Base-by-base conservation (phyloP, 1,140 invertebrate species). In the Scaptodrosophila lebanonensis region DNA sequence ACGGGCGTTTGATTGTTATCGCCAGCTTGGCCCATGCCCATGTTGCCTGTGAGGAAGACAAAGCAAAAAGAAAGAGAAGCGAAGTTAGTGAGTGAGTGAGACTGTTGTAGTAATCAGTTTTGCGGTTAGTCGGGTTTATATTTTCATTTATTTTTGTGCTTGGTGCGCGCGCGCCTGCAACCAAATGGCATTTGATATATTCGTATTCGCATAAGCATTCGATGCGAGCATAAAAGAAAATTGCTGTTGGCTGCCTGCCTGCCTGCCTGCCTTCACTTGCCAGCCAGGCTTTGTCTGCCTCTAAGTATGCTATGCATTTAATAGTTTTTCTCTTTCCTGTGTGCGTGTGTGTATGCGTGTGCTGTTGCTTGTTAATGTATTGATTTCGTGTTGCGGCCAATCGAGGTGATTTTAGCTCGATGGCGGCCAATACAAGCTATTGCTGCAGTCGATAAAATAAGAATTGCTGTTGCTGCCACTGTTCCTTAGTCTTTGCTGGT, bases 1-100 rank as follows among this genome's bases (percentile, higher is more conserved):
- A 86, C 72, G 57, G 84, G 83, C 67, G 85, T 77, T 79, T 86
- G 85, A 83, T 84, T 86, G 66, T 66, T 83, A 83, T 86, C 85
- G 79, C 72, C 77, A 70, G 42, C 62, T 72, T 83, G 79, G 58
- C 68, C 77, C 64, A 66, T 72, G 64, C 8, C n/a, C n/a, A 8
- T 32, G 67, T 77, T 83, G 77, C 77, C 77, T 83, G 72, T 29
- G 17, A 13, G n/a, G n/a, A n/a, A 33, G 3, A 25, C 22, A 25
- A 59, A 45, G 42, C 40, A 39, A 52, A 49, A 39, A 48, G 27
- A 32, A 22, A 35, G 29, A 13, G 39, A 49, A 17, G 22, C 15
- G 16, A 25, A 47, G 36, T 27, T 7, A n/a, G 12, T 43, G 17
- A 25, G 25, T 33, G 33, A 7, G 27, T 12, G 9, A 12, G 16